These are phyloP conservation scores for Tryphoninae sp. DNA, from an alignment of 2,888 invertebrate species.

Conservation along the genomic window DNA sequence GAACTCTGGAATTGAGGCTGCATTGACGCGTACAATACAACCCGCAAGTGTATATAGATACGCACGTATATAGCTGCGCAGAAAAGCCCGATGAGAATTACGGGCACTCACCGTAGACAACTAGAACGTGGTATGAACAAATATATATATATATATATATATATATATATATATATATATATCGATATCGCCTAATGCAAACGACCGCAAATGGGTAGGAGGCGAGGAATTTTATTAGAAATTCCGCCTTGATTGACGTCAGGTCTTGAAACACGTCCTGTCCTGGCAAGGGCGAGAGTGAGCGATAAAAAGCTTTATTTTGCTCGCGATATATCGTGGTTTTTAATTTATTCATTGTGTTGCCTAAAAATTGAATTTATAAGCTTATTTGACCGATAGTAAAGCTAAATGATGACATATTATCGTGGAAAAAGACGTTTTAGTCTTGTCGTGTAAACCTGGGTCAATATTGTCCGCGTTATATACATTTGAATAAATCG, in stretches of 20 bases:
- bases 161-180: neutral
- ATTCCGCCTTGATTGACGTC: slow-evolving; percentile 55
- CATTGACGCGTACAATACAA: slow-evolving; percentile 44
- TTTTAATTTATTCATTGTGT: no score
- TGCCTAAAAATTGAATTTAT: no score
- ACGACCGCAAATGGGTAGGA: slow-evolving; percentile 27
- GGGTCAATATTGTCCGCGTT: no score
- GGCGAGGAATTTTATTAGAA: slow-evolving; percentile 52
- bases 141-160: slow-evolving; percentile 5
- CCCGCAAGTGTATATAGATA: slow-evolving; percentile 2
- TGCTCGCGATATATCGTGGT: no score
- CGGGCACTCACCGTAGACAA: slow-evolving; percentile 15
- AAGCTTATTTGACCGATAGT: no score
- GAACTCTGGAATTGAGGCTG: slow-evolving; percentile 67
- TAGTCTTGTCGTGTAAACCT: no score
- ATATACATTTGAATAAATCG: no score
- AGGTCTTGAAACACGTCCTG: slow-evolving; percentile 12
- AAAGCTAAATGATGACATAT: no score
- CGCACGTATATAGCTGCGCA: neutral
- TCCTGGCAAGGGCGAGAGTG: neutral
- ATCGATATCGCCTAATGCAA: slow-evolving; percentile 12
- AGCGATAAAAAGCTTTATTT: slow-evolving; percentile 5
- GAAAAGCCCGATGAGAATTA: slow-evolving; percentile 1
- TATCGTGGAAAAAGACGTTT: no score
- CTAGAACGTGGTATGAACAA: neutral